Base-by-base conservation (phyloP, 1,140 invertebrate genomes). In the Musca vetustissima region DNA sequence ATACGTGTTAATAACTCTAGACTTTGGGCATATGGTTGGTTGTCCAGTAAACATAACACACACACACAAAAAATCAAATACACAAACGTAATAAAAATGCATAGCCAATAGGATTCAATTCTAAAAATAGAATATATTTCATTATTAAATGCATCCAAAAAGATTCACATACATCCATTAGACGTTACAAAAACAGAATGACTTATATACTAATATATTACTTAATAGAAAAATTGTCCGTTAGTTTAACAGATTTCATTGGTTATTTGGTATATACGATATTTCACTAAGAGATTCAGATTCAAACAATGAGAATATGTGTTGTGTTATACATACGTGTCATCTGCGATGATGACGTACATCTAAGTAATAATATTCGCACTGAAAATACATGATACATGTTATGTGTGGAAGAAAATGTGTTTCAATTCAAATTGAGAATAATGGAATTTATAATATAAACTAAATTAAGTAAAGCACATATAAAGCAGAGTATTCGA, bases 401-500 rank as follows among this genome's bases (percentile, higher is more conserved):
- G 57, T 43, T 61, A 36, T 32, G 8, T 59, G 36, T 43, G 36
- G 36, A 43, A 43, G 36, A 43, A 43, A 11, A 11, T 43, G 36
- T 43, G 36, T 59, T 43, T 61, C 19, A 61, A 61, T 21, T 32
- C 24, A 43, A 11, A 32, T 14, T 61, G 24, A 55, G 36, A 24
- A 36, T 43, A 36, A 61, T 19, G 36, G 28, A 36, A 36, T 36
- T 52, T 2, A 52, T 15, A 61, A 28, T 59, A n/a, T n/a, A n/a
- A 19, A 61, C 36, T 43, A 61, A 61, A 36, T 61, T 61, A 61
- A 61, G 57, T 61, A 61, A 61, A 61, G 57, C 57, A 61, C 57
- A 61, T 19, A 61, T 14, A 61, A 19, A 61, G 57, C 57, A 19
- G 57, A 61, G 28, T 61, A 61, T 61, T 61, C 57, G 57, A 61